phyloP scores from a whole-genome alignment of 2,888 invertebrate genomes.

The Melangyna quadrimaculata region DNA sequence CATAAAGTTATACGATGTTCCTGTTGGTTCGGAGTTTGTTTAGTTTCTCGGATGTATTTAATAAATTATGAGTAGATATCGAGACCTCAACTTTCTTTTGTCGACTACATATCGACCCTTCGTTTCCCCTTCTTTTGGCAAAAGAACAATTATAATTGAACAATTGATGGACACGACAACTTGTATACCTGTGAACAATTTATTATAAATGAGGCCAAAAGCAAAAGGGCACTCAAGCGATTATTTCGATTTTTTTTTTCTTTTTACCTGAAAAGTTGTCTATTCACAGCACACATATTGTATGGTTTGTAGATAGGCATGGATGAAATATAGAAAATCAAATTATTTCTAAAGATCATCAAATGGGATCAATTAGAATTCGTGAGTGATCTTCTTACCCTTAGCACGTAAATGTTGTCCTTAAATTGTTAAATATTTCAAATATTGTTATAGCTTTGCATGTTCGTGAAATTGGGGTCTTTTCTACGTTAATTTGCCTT shows the following conservation, averaged over 20 bases:
- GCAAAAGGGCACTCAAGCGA: slow-evolving; percentile 16
- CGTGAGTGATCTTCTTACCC: slow-evolving; percentile 32
- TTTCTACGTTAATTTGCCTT: not conserved
- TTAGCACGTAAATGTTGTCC: slow-evolving; percentile 33
- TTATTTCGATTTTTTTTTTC: not conserved
- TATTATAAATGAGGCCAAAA: slow-evolving; percentile 37
- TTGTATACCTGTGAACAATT: slow-evolving; percentile 34
- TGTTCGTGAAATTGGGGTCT: not conserved
- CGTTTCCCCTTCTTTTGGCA: not conserved
- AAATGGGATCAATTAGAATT: slow-evolving; percentile 54
- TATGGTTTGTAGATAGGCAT: not conserved
- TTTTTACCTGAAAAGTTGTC: slow-evolving; percentile 22
- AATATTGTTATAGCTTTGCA: slow-evolving; percentile 9
- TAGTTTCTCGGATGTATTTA: slow-evolving; percentile 34
- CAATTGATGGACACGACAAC: slow-evolving; percentile 35
- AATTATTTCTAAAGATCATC: slow-evolving; percentile 35
- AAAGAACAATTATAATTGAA: slow-evolving; percentile 32
- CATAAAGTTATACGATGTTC: not conserved
- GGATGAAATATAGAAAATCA: slow-evolving; percentile 1
- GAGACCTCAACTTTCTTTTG: not conserved
- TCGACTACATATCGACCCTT: not conserved
- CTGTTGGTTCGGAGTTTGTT: not conserved
- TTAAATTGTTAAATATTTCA: slow-evolving; percentile 41
- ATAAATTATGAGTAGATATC: slow-evolving; percentile 22
- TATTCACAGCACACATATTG: not conserved